phyloP scores from a whole-genome alignment of 2,797 vertebrate species.

The Poeciliopsis turneri region DNA sequence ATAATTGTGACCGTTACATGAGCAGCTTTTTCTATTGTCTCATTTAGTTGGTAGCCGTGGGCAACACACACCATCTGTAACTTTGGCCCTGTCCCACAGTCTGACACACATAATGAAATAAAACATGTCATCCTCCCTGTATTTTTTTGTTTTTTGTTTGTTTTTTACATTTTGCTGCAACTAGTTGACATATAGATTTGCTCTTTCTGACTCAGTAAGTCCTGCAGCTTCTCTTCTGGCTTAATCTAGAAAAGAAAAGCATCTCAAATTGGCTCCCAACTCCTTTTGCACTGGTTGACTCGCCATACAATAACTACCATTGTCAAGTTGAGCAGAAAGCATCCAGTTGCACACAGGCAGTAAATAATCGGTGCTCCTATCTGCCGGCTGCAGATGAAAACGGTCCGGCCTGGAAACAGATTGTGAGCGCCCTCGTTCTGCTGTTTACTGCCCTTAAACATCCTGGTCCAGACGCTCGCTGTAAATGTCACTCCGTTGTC shows the following conservation, averaged over 20 bases:
- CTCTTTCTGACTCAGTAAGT: slow-evolving; percentile 35
- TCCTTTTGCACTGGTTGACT: slow-evolving; percentile 26
- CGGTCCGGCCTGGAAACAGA: slow-evolving; percentile 36
- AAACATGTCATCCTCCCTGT: slow-evolving; percentile 33
- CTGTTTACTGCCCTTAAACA: slow-evolving; percentile 53
- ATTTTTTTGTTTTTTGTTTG: neutral
- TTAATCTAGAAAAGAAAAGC: slow-evolving; percentile 41
- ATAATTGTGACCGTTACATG: slow-evolving; percentile 63
- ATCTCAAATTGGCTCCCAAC: slow-evolving; percentile 45
- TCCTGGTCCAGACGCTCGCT: slow-evolving; percentile 45
- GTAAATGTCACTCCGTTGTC: slow-evolving; percentile 55
- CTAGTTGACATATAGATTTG: slow-evolving; percentile 13
- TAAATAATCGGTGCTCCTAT: slow-evolving; percentile 26
- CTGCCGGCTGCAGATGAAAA: slow-evolving; percentile 41
- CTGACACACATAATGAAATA: slow-evolving; percentile 53
- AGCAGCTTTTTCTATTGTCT: slow-evolving; percentile 61
- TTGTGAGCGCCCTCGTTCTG: slow-evolving; percentile 32
- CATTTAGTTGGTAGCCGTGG: slow-evolving; percentile 67
- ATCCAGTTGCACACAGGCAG: slow-evolving; percentile 27
- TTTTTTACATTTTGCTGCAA: slow-evolving; percentile 22
- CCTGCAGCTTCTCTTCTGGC: slow-evolving; percentile 19
- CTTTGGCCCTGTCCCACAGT: slow-evolving; percentile 47
- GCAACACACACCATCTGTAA: slow-evolving; percentile 73
- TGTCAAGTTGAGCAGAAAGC: slow-evolving; percentile 43
- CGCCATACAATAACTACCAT: slow-evolving; percentile 25